Evolutionary conservation across 2,888 invertebrate species (phyloP).

Genomic region (Lymantria monacha): DNA sequence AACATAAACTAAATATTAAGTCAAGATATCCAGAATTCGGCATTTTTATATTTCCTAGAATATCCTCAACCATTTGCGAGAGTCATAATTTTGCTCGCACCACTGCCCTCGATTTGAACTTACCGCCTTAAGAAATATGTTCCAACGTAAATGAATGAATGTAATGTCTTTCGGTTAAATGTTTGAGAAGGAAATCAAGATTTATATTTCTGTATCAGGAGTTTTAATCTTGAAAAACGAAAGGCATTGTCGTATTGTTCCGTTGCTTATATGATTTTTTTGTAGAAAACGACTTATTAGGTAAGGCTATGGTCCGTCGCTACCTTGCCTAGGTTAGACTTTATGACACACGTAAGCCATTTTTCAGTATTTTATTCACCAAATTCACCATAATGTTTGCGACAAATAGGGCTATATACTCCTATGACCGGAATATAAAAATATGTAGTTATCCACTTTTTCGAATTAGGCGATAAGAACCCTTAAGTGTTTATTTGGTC

Average conservation of each 20-base stretch:
- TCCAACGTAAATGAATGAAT: constrained; percentile 37
- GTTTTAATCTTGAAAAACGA: not conserved
- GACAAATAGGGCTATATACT: too few species aligned
- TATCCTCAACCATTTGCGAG: constrained; percentile 35
- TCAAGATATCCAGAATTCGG: constrained; percentile 18
- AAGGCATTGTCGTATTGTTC: not conserved
- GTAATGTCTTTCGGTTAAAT: constrained; percentile 29
- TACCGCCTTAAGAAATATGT: constrained; percentile 32
- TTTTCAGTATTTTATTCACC: too few species aligned
- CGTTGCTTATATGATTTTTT: constrained; percentile 3
- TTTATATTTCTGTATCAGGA: constrained; percentile 4
- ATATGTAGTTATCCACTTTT: too few species aligned
- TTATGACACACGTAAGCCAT: too few species aligned
- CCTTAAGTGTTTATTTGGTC: too few species aligned
- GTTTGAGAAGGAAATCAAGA: constrained; percentile 12
- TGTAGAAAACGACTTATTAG: constrained; percentile 13
- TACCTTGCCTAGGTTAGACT: too few species aligned
- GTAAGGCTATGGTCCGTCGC: too few species aligned
- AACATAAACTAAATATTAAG: too few species aligned
- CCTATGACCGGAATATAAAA: too few species aligned
- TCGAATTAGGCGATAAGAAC: too few species aligned
- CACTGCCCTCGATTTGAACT: constrained; percentile 28
- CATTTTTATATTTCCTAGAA: constrained; percentile 31
- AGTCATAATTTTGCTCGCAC: constrained; percentile 36
- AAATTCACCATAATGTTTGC: too few species aligned